These are phyloP conservation scores for Grallaria varia DNA, from an alignment of 2,113 vertebrate genomes.

Conservation along the genomic window DNA sequence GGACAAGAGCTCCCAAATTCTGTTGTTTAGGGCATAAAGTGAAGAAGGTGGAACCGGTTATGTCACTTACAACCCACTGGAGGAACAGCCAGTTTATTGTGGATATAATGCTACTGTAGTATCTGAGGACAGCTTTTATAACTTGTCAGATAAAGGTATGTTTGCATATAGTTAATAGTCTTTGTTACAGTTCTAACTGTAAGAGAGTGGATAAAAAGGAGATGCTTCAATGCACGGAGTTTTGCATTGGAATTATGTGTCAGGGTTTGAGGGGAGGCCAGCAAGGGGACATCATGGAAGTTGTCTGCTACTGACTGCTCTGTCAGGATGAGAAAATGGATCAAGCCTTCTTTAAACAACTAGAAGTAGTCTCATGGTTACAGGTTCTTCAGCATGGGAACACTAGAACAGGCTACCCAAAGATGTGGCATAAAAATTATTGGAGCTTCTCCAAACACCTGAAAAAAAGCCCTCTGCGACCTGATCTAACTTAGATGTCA, in stretches of 20 bases:
- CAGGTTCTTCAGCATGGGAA: neutral
- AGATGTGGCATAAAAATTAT: neutral
- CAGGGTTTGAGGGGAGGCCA: neutral
- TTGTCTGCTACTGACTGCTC: neutral
- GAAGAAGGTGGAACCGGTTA: neutral
- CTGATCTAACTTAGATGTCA: neutral
- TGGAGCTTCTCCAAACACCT: neutral
- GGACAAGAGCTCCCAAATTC: neutral
- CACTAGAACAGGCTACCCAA: neutral
- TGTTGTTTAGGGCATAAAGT: neutral
- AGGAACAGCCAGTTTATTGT: neutral
- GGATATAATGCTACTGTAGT: too few relatives aligned
- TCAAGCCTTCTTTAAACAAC: neutral
- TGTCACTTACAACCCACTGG: neutral
- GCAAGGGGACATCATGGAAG: neutral
- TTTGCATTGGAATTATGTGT: neutral
- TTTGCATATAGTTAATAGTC: neutral
- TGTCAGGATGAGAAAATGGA: neutral
- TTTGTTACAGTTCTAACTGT: neutral
- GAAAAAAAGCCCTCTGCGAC: neutral
- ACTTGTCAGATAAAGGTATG: neutral
- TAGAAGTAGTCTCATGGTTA: neutral
- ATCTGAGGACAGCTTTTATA: neutral
- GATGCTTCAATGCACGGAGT: neutral
- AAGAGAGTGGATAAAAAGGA: neutral